Percentiles rank a stretch among this genome's conserved stretches.
Evolutionary conservation across 2,888 invertebrate species (phyloP).

Genomic region (Craniophora ligustri): DNA sequence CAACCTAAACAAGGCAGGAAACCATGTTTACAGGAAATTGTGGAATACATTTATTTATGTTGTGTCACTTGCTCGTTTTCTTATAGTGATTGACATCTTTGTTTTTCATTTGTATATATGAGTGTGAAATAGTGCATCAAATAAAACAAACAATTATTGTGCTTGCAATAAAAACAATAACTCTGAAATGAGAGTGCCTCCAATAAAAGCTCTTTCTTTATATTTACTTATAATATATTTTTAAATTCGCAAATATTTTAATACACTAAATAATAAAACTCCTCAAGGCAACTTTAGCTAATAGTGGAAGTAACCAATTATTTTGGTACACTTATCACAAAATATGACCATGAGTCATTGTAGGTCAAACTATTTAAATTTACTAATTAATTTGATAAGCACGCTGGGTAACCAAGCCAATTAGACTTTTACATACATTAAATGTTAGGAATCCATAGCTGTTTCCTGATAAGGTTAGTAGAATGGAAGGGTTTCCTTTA

Average conservation of each 20-base stretch:
- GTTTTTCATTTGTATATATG: too few species aligned
- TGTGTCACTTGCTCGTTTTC: too few species aligned
- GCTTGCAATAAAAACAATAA: too few species aligned
- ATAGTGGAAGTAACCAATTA: conserved; percentile 38
- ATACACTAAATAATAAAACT: conserved; percentile 2
- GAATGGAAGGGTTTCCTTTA: conserved; percentile 26
- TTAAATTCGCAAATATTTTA: background rate
- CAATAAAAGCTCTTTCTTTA: too few species aligned
- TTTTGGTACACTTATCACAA: conserved; percentile 38
- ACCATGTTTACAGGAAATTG: too few species aligned
- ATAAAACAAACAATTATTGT: too few species aligned
- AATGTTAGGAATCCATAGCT: conserved; percentile 44
- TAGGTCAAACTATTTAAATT: conserved; percentile 52
- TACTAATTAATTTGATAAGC: conserved; percentile 52
- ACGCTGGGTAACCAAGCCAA: conserved; percentile 44
- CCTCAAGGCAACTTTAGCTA: conserved; percentile 16
- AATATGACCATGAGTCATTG: conserved; percentile 40
- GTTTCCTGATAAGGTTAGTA: conserved; percentile 47
- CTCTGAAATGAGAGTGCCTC: too few species aligned
- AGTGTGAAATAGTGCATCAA: too few species aligned
- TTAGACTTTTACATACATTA: conserved; percentile 47
- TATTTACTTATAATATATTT: background rate
- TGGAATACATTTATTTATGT: too few species aligned
- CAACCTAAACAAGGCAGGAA: too few species aligned
- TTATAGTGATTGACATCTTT: too few species aligned